phyloP scores from a whole-genome alignment of 2,888 invertebrate species.

The Catotricha subobsoleta region DNA sequence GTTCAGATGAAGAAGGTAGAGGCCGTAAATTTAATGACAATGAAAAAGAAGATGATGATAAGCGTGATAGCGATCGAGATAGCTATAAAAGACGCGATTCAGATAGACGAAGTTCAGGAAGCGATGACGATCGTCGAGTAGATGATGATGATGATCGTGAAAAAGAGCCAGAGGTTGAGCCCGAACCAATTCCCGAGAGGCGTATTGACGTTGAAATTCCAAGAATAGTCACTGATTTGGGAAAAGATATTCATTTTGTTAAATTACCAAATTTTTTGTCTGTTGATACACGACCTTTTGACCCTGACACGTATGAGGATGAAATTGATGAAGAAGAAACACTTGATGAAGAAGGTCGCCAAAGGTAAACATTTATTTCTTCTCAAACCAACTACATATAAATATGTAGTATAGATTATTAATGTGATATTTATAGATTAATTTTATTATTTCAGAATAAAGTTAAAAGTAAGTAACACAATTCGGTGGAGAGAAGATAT shows the following conservation, averaged over 20 bases:
- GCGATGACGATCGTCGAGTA: conserved; percentile 13
- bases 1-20: conserved; percentile 35
- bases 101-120: conserved; percentile 14
- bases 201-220: conserved; percentile 95
- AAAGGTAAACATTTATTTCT: conserved; percentile 12
- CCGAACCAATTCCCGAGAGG: conserved; percentile 75
- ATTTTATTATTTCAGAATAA: conserved; percentile 34
- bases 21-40: too few relatives aligned
- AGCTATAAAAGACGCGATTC: conserved; percentile 19
- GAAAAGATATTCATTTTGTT: conserved; percentile 84
- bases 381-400: neutral
- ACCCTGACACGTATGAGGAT: conserved; percentile 87
- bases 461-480: conserved; percentile 92
- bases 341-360: conserved; percentile 88
- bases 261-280: conserved; percentile 97
- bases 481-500: conserved; percentile 82
- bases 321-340: conserved; percentile 98
- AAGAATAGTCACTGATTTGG: conserved; percentile 80
- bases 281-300: conserved; percentile 93
- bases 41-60: conserved; percentile 25
- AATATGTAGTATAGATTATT: neutral
- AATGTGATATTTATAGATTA: conserved; percentile 22
- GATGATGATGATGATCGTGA: conserved; percentile 22
- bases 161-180: conserved; percentile 52
- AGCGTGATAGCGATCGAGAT: conserved; percentile 17